Conservation (phyloP, 1,140 invertebrate species). For the Heliconius hewitsoni region DNA sequence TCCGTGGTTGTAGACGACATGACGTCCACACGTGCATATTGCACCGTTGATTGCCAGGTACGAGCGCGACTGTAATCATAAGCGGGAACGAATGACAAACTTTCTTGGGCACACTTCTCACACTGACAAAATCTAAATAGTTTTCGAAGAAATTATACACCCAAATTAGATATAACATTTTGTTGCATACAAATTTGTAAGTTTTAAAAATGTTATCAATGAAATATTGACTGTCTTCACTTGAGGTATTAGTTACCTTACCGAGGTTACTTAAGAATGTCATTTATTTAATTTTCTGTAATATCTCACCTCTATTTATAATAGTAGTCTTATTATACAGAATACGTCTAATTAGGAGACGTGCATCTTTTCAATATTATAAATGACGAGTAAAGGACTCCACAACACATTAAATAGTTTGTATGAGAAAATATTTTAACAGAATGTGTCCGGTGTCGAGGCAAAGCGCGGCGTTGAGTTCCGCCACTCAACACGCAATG, state of each 20-base stretch:
- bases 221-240: not conserved
- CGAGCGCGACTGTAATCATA: constrained; percentile 51
- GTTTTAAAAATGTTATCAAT: not conserved
- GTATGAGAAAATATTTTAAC: not conserved
- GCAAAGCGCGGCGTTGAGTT: too few species aligned
- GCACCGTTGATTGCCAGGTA: constrained; percentile 51
- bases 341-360: not conserved
- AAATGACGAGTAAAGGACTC: not conserved
- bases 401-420: not conserved
- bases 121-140: constrained; percentile 17
- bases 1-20: constrained; percentile 55
- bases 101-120: constrained; percentile 10
- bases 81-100: constrained; percentile 17
- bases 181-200: not conserved
- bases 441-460: too few species aligned
- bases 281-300: not conserved
- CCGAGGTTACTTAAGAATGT: not conserved
- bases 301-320: not conserved
- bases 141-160: constrained; percentile 18
- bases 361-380: not conserved
- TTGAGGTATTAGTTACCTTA: not conserved
- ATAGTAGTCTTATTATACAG: not conserved
- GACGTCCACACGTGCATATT: constrained; percentile 45
- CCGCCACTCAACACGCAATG: too few species aligned
- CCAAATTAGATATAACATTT: not conserved